phyloP scores from a whole-genome alignment of 2,888 invertebrate species.

The Ichneumon xanthorius region DNA sequence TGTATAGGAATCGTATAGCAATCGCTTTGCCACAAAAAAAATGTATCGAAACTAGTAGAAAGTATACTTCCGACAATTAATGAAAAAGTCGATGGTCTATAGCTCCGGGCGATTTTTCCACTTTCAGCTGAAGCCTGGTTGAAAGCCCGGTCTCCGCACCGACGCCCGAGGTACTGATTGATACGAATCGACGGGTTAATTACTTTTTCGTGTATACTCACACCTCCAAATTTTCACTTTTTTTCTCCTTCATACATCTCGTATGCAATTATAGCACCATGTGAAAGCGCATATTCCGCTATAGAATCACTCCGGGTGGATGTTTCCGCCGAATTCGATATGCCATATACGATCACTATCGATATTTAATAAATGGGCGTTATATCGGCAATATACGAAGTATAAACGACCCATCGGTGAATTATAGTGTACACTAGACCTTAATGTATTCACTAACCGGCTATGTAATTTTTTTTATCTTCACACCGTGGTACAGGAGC shows the following conservation, averaged over 20 bases:
- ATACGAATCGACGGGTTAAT: background rate
- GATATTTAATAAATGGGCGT: too few species aligned
- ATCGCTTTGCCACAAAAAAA: background rate
- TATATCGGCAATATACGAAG: too few species aligned
- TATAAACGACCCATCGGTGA: too few species aligned
- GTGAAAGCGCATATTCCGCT: background rate
- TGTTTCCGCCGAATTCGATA: too few species aligned
- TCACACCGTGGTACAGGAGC: too few species aligned
- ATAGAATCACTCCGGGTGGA: too few species aligned
- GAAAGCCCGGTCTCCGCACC: background rate
- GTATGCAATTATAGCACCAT: background rate
- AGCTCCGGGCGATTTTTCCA: slow-evolving; percentile 8
- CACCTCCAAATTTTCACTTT: background rate
- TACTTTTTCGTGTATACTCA: slow-evolving; percentile 2
- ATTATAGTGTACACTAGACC: too few species aligned
- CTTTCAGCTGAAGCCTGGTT: background rate
- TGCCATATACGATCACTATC: too few species aligned
- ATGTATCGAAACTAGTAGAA: background rate
- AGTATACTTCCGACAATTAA: background rate
- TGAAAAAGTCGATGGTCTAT: background rate
- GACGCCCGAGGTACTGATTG: background rate
- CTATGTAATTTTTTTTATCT: too few species aligned
- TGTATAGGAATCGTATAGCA: background rate
- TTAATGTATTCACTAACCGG: too few species aligned
- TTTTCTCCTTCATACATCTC: background rate